A percentile compares a stretch with the other conserved stretches of the same genome.
These are phyloP conservation scores for Rhagoletis pomonella DNA, from an alignment of 1,140 invertebrate genomes.

Conservation along the genomic window DNA sequence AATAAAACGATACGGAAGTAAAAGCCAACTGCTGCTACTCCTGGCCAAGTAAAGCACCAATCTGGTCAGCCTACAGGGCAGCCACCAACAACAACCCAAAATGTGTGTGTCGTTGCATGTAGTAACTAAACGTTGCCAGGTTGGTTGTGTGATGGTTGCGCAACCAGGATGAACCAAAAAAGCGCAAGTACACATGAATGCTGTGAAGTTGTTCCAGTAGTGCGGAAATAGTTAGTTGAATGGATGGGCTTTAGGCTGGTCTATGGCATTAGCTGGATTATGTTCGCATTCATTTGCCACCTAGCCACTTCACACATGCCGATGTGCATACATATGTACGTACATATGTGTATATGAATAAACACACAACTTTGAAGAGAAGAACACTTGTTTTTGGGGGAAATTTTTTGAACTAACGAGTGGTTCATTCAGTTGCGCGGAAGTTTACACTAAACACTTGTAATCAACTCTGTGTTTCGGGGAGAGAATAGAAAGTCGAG, in stretches of 20 bases:
- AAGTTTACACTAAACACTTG: background rate
- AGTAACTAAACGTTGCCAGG: background rate
- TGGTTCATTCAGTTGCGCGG: background rate
- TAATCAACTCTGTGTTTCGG: background rate
- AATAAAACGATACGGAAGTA: slow-evolving; percentile 12
- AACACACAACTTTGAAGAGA: background rate
- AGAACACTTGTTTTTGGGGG: background rate
- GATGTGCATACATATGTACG: background rate
- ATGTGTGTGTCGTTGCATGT: background rate
- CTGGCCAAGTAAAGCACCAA: background rate
- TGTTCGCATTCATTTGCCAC: slow-evolving; percentile 7
- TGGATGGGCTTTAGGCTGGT: background rate
- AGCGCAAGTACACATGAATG: background rate
- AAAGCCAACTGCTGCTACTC: background rate
- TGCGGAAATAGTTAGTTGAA: background rate
- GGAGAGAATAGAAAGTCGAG: background rate
- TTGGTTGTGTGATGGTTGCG: background rate
- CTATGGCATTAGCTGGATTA: slow-evolving; percentile 19
- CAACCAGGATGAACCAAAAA: background rate
- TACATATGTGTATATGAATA: background rate
- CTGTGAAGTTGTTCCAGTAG: too few relatives aligned
- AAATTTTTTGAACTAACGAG: background rate
- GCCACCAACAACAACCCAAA: background rate
- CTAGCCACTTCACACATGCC: background rate
- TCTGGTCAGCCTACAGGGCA: background rate